Conservation (phyloP, 2,888 invertebrate species). For the Pseudococcus longispinus region DNA sequence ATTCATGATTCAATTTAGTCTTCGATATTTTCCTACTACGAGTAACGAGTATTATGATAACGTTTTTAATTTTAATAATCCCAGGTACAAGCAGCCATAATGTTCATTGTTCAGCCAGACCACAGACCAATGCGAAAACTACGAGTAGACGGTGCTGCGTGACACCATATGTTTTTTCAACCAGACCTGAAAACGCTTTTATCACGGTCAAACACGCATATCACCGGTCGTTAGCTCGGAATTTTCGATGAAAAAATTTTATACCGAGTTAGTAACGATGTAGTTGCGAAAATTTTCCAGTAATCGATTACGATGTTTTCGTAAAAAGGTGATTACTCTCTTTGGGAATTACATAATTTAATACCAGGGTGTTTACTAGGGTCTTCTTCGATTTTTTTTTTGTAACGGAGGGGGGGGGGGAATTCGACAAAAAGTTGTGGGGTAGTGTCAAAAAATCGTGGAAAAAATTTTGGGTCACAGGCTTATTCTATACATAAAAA, state of each 20-base stretch:
- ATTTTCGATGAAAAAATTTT: not conserved
- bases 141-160: not conserved
- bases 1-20: not conserved
- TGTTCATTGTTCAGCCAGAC: not conserved
- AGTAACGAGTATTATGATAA: not conserved
- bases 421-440: no score
- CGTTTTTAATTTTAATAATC: not conserved
- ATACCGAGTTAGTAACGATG: not conserved
- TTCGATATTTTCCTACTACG: not conserved
- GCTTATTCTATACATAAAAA: no score
- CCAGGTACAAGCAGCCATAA: not conserved
- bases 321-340: no score
- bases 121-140: not conserved
- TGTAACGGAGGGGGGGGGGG: no score
- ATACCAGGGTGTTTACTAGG: no score
- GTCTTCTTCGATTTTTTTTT: no score
- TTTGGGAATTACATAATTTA: no score
- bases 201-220: not conserved
- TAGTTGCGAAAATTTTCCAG: not conserved
- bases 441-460: no score
- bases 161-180: not conserved
- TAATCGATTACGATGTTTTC: not conserved
- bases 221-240: not conserved
- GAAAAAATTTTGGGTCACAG: no score
- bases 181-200: not conserved